A percentile compares a stretch with the other conserved stretches of the same genome.
Evolutionary conservation across 2,888 invertebrate genomes (phyloP).

Genomic region (Clunio marinus): DNA sequence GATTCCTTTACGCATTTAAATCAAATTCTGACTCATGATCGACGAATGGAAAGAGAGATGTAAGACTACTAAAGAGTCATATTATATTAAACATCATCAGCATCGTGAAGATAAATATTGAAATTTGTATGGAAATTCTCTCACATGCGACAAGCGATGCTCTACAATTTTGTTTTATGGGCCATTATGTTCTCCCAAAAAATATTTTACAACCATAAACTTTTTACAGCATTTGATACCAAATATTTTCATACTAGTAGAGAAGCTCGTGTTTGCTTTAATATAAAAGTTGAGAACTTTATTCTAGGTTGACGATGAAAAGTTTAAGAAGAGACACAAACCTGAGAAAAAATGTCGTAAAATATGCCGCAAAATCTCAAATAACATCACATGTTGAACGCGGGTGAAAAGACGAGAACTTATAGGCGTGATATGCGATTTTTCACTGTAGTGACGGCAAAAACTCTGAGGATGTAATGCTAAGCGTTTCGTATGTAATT

Average conservation of each 20-base stretch:
- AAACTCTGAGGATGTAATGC: background rate
- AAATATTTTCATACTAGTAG: no score
- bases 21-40: background rate
- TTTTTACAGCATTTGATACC: background rate
- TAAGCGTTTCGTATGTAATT: background rate
- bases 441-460: background rate
- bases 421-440: background rate
- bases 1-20: background rate
- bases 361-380: no score
- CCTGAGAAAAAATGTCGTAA: no score
- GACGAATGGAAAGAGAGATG: background rate
- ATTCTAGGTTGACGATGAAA: no score
- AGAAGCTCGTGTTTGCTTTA: no score
- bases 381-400: no score
- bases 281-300: no score
- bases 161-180: conserved; percentile 12
- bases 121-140: conserved; percentile 16
- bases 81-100: background rate
- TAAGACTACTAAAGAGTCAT: background rate
- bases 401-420: background rate
- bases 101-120: conserved; percentile 1
- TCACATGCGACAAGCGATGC: background rate
- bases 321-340: no score
- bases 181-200: conserved; percentile 9
- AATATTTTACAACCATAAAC: background rate